phyloP scores from a whole-genome alignment of 35 echinoderm and acorn worm species.

The Ophioderma brevispina region DNA sequence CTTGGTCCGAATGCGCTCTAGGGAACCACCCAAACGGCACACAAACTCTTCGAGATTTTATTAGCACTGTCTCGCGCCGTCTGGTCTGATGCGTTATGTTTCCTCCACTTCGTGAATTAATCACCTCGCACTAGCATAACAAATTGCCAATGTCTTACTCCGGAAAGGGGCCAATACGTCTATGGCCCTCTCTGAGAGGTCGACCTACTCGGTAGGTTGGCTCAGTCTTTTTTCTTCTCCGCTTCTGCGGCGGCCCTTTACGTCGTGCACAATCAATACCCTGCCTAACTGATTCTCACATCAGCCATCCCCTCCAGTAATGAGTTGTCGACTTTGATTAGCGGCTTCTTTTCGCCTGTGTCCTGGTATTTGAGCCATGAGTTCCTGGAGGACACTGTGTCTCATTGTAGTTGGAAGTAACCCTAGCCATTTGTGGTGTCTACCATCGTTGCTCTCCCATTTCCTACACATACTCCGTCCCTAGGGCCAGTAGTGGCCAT shows the following conservation, averaged over 20 bases:
- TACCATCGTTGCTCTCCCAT: background rate
- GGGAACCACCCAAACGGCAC: background rate
- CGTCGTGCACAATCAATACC: background rate
- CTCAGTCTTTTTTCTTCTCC: background rate
- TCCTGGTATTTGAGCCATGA: background rate
- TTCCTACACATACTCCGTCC: background rate
- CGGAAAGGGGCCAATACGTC: background rate
- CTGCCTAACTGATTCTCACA: background rate
- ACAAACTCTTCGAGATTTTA: background rate
- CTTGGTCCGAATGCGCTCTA: background rate
- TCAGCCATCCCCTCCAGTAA: background rate
- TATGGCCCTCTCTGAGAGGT: background rate
- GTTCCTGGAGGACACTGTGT: background rate
- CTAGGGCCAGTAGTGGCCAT: background rate
- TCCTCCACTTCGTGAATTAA: background rate
- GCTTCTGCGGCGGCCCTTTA: background rate
- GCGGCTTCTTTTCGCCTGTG: background rate
- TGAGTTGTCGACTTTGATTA: background rate
- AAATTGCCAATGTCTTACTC: background rate
- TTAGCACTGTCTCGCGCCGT: background rate
- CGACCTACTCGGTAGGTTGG: background rate
- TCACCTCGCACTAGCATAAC: background rate
- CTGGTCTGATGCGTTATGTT: background rate
- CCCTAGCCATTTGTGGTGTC: background rate
- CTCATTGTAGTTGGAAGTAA: background rate